Percentiles rank a stretch among this genome's conserved stretches.
phyloP scores from a whole-genome alignment of 2,113 vertebrate genomes.

The Origma solitaria region DNA sequence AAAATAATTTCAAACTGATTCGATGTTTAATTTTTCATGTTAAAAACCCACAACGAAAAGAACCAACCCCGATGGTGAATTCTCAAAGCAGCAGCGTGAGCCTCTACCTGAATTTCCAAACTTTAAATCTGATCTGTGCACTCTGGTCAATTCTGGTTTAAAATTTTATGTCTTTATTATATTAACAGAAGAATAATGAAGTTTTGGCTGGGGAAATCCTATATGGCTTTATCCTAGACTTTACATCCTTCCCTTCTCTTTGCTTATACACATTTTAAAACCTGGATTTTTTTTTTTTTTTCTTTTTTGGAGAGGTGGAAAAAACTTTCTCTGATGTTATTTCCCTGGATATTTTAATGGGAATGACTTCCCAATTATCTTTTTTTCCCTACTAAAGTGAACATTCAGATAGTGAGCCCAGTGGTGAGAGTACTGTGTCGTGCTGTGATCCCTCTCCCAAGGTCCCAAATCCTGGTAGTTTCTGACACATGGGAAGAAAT shows the following conservation, averaged over 20 bases:
- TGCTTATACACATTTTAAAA: neutral
- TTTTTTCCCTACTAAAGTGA: neutral
- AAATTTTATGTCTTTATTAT: neutral
- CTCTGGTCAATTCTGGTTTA: neutral
- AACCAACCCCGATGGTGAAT: neutral
- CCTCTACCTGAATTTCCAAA: neutral
- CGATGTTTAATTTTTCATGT: neutral
- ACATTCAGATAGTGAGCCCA: neutral
- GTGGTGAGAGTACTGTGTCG: rapidly evolving
- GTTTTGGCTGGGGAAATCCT: neutral
- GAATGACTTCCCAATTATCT: neutral
- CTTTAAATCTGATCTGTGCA: neutral
- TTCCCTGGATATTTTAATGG: neutral
- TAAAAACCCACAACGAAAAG: neutral
- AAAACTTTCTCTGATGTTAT: neutral
- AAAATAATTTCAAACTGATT: neutral
- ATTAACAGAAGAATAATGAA: neutral
- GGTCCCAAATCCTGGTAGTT: neutral
- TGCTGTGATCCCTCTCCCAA: neutral
- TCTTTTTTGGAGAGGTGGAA: neutral
- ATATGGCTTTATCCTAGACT: neutral
- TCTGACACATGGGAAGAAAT: neutral
- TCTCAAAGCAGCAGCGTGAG: neutral
- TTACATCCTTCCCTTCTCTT: neutral
- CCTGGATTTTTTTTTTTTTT: neutral